Evolutionary conservation across 1,140 invertebrate genomes (phyloP).

Genomic region (Brevipalpus yothersi): DNA sequence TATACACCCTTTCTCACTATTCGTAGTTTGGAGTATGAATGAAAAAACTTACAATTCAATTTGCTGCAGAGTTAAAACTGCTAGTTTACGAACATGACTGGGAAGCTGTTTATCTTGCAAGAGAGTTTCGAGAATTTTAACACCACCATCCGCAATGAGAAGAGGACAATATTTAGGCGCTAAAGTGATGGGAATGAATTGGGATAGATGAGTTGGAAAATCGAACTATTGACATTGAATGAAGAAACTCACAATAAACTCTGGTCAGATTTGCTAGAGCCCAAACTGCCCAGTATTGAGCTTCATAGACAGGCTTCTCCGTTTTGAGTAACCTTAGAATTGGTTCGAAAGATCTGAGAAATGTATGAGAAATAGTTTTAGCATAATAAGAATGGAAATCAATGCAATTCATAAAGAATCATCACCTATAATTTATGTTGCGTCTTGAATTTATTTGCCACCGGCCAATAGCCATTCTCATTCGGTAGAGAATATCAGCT

Average conservation of each 20-base stretch:
- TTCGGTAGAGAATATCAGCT: constrained; percentile 41
- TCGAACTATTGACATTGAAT: not conserved
- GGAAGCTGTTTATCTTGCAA: constrained; percentile 18
- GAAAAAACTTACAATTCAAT: not conserved
- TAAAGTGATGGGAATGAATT: constrained; percentile 18
- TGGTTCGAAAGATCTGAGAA: constrained; percentile 51
- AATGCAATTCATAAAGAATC: not conserved
- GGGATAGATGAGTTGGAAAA: constrained; percentile 7
- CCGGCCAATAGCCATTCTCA: constrained; percentile 51
- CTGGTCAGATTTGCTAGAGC: constrained; percentile 81
- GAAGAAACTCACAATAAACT: constrained; percentile 63
- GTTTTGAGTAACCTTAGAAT: constrained; percentile 52
- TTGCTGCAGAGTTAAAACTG: constrained; percentile 7
- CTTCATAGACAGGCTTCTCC: constrained; percentile 50
- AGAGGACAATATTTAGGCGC: constrained; percentile 71
- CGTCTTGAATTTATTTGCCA: constrained; percentile 65
- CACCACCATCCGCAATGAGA: constrained; percentile 57
- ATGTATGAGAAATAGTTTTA: constrained; percentile 1
- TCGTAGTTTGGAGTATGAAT: too few relatives aligned
- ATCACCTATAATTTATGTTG: constrained; percentile 77
- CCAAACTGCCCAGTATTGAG: constrained; percentile 92
- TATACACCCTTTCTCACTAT: too few relatives aligned
- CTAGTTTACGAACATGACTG: constrained; percentile 8
- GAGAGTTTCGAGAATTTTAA: constrained; percentile 41
- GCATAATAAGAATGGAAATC: not conserved